phyloP scores from a whole-genome alignment of 2,113 vertebrate genomes.

The Nothoprocta pentlandii region DNA sequence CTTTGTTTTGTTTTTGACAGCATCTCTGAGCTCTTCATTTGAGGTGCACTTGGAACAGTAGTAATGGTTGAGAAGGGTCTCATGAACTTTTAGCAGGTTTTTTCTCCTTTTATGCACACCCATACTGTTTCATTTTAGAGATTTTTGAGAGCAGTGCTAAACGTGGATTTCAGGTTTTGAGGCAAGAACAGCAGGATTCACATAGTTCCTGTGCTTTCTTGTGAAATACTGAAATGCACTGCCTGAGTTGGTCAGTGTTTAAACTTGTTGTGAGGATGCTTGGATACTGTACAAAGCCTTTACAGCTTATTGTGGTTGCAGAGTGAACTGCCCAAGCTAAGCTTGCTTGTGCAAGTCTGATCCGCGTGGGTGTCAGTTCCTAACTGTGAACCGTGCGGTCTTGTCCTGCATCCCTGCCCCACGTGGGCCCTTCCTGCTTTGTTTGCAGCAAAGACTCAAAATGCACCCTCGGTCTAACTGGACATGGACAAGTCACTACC shows the following conservation, averaged over 20 bases:
- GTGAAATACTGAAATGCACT: neutral
- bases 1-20: neutral
- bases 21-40: neutral
- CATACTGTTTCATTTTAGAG: neutral
- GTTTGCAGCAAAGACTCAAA: neutral
- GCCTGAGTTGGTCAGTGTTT: neutral
- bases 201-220: neutral
- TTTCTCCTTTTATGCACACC: neutral
- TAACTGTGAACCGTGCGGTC: neutral
- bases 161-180: neutral
- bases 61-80: neutral
- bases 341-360: neutral
- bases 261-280: neutral
- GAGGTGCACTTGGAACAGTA: neutral
- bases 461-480: neutral
- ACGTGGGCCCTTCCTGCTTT: neutral
- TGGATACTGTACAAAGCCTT: neutral
- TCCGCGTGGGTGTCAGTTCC: neutral
- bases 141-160: neutral
- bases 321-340: neutral
- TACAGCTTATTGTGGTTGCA: neutral
- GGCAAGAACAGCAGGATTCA: neutral
- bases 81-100: neutral
- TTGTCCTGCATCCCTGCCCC: fast-evolving
- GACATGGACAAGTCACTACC: neutral